Percentiles rank a stretch among this genome's conserved stretches.
These are phyloP conservation scores for Scaptodrosophila latifasciaeformis DNA, from an alignment of 2,888 invertebrate genomes.

Conservation along the genomic window DNA sequence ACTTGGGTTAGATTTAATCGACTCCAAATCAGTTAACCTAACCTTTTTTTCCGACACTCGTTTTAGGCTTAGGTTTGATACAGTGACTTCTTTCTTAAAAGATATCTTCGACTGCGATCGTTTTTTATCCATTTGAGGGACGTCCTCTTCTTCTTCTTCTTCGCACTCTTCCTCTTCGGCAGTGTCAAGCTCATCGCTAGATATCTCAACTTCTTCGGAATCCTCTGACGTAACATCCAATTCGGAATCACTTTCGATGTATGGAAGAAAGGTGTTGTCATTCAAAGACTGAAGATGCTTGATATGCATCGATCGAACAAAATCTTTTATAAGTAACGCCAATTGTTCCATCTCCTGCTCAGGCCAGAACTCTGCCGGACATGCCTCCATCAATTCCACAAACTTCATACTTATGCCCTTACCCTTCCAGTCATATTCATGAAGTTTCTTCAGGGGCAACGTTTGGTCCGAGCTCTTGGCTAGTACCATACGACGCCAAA, in stretches of 20 bases:
- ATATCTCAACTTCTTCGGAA: conserved; percentile 24
- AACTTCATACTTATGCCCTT: conserved; percentile 59
- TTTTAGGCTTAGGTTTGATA: not conserved
- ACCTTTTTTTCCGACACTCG: not conserved
- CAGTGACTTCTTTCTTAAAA: not conserved
- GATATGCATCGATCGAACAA: conserved; percentile 56
- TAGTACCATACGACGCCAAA: conserved; percentile 67
- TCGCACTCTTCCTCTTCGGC: conserved; percentile 22
- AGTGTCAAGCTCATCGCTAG: conserved; percentile 46
- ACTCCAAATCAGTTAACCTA: too few relatives aligned
- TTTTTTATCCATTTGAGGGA: not conserved
- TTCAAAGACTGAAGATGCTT: conserved; percentile 54
- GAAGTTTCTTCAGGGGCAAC: conserved; percentile 33
- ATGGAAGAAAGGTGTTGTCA: conserved; percentile 46
- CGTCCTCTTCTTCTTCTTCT: conserved; percentile 24
- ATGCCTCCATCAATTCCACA: conserved; percentile 62
- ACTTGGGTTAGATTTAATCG: too few relatives aligned
- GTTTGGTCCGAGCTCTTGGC: conserved; percentile 50
- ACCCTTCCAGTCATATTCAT: conserved; percentile 57
- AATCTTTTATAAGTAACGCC: conserved; percentile 43
- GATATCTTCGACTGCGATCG: not conserved
- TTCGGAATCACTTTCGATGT: conserved; percentile 34
- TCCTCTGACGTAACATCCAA: conserved; percentile 39
- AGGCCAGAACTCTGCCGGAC: conserved; percentile 60
- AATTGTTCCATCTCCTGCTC: conserved; percentile 50